Conservation (phyloP, 2,888 invertebrate species). For the Brassicogethes aeneus region DNA sequence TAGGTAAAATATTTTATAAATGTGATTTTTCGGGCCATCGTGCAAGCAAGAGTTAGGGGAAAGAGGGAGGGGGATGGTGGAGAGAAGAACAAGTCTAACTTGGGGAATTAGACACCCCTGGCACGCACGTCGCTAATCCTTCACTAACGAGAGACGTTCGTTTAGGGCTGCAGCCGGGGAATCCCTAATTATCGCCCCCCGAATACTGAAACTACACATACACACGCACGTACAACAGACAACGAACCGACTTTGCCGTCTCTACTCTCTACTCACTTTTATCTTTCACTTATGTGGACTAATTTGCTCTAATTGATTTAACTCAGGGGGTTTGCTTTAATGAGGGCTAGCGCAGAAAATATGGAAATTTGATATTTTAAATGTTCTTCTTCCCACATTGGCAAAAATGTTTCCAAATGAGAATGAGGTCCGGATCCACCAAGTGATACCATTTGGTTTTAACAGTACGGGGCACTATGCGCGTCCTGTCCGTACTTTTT, state of each 20-base stretch:
- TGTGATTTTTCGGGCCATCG: too few relatives aligned
- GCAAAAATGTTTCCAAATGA: too few relatives aligned
- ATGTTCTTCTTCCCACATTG: too few relatives aligned
- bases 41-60: neutral
- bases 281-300: constrained; percentile 3
- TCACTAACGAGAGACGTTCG: constrained; percentile 46
- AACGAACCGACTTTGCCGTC: neutral
- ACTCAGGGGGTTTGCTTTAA: neutral
- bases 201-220: constrained; percentile 16
- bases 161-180: constrained; percentile 27
- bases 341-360: neutral
- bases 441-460: too few relatives aligned
- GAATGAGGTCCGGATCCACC: too few relatives aligned
- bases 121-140: constrained; percentile 48
- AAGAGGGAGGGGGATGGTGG: constrained; percentile 7
- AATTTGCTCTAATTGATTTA: constrained; percentile 2
- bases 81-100: constrained; percentile 16
- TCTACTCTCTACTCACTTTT: neutral
- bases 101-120: constrained; percentile 31
- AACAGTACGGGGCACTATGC: too few relatives aligned
- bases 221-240: constrained; percentile 1
- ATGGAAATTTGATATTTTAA: neutral
- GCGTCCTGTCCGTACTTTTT: too few relatives aligned
- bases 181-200: constrained; percentile 29
- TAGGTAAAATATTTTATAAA: too few relatives aligned